These are phyloP conservation scores for Heliconius himera DNA, from an alignment of 1,140 invertebrate species.

Conservation along the genomic window DNA sequence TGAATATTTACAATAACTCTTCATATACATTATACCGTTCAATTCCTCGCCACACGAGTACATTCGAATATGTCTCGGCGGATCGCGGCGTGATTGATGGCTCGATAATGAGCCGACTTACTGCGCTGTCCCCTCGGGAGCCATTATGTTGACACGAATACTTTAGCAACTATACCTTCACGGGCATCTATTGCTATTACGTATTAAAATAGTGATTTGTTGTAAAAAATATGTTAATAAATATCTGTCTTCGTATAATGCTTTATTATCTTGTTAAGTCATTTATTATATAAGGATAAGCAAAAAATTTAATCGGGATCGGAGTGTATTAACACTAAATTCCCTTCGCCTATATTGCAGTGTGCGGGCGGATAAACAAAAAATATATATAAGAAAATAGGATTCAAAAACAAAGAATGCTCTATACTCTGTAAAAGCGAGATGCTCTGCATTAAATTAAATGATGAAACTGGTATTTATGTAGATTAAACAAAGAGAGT, in stretches of 20 bases:
- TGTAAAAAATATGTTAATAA: background rate
- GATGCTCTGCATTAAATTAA: background rate
- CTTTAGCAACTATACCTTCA: background rate
- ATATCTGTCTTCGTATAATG: background rate
- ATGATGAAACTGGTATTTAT: background rate
- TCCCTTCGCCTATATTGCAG: too few relatives aligned
- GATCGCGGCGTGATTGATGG: slow-evolving; percentile 46
- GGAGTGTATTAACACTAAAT: too few relatives aligned
- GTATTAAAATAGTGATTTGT: background rate
- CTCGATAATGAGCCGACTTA: slow-evolving; percentile 37
- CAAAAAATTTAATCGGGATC: background rate
- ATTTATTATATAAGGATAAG: background rate
- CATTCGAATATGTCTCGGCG: slow-evolving; percentile 25
- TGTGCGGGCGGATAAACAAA: too few relatives aligned
- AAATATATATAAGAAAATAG: too few relatives aligned
- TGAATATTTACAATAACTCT: background rate
- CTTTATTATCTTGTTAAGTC: background rate
- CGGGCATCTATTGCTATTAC: background rate
- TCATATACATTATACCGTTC: background rate
- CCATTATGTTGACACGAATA: slow-evolving; percentile 16
- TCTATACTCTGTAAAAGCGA: background rate
- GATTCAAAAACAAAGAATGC: too few relatives aligned
- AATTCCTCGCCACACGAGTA: slow-evolving; percentile 1
- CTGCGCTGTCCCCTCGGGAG: slow-evolving; percentile 22
- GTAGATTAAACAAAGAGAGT: background rate